These are phyloP conservation scores for Troides aeacus DNA, from an alignment of 2,888 invertebrate species.

Conservation along the genomic window DNA sequence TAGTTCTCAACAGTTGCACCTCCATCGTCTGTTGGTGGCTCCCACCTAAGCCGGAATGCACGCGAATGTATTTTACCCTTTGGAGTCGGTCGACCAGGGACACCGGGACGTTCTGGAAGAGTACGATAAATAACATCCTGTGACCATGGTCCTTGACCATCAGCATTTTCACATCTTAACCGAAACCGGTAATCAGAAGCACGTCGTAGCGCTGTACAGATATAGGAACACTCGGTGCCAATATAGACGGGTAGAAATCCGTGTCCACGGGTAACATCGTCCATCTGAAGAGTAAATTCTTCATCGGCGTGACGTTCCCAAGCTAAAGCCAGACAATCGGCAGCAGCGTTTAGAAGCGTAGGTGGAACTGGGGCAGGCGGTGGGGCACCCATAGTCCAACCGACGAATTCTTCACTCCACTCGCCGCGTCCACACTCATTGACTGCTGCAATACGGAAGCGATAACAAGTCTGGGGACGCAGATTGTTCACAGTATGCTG, in stretches of 20 bases:
- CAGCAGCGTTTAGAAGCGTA: constrained; percentile 81
- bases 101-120: constrained; percentile 87
- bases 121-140: constrained; percentile 89
- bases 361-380: constrained; percentile 91
- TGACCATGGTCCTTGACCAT: constrained; percentile 91
- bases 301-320: constrained; percentile 91
- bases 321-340: constrained; percentile 83
- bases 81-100: constrained; percentile 87
- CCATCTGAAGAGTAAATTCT: constrained; percentile 91
- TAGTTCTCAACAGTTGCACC: constrained; percentile 85
- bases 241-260: constrained; percentile 90
- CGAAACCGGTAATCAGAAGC: constrained; percentile 91
- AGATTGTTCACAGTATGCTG: constrained; percentile 88
- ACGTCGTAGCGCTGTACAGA: constrained; percentile 84
- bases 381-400: constrained; percentile 88
- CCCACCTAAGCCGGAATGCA: constrained; percentile 90
- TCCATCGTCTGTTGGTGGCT: constrained; percentile 87
- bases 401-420: constrained; percentile 84
- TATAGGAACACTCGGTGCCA: constrained; percentile 85
- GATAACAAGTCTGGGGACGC: constrained; percentile 88
- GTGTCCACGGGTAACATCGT: constrained; percentile 84
- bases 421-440: constrained; percentile 89
- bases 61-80: constrained; percentile 91
- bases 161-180: constrained; percentile 89
- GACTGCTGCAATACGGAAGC: constrained; percentile 90